Evolutionary conservation across 2,113 vertebrate genomes (phyloP), one percentile per base, ranked within the genome.

Genomic region (Phrynocephalus versicolor): DNA sequence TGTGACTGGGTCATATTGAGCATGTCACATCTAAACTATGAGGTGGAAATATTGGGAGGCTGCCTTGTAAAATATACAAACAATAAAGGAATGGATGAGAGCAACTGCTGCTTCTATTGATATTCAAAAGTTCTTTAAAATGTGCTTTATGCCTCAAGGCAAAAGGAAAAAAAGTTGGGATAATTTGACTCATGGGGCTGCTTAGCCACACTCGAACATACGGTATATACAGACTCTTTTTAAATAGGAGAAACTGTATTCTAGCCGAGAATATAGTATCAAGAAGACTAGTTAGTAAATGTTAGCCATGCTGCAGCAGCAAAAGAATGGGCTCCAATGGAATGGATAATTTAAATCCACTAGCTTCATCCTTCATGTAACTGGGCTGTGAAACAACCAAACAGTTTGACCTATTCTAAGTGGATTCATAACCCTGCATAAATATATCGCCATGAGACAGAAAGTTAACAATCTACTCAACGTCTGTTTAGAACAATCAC

Each of bases 391-490:
- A 83, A 91, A 80, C 58, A 0, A 65, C 33, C 72, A 45, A 90
- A 87, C 85, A 81, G 1, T 87, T 0, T 80, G 71, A 74, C 70
- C 74, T 70, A 10, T 80, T 88, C 83, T 82, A 91, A 89, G 14
- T 18, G 3, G 81, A 88, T 60, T 57, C 6, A 7, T 76, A 18
- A 39, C 55, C 25, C 55, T 37, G 14, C 0, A 0, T 51, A 39
- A n/a, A 51, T 1, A 3, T 71, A 14, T 39, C 45, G 87, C 72
- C 16, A 35, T 14, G 41, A 86, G 6, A 64, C 27, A 88, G 83
- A 73, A 87, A 69, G 78, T 85, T 83, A 90, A 80, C 89, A 88
- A 88, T 51, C 15, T 87, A 79, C 82, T 25, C 30, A 84, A 18
- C 84, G 79, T 72, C 51, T 6, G 69, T 81, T 87, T 81, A 82